Conservation (phyloP, 2,797 vertebrate species). For the Spondyliosoma cantharus region DNA sequence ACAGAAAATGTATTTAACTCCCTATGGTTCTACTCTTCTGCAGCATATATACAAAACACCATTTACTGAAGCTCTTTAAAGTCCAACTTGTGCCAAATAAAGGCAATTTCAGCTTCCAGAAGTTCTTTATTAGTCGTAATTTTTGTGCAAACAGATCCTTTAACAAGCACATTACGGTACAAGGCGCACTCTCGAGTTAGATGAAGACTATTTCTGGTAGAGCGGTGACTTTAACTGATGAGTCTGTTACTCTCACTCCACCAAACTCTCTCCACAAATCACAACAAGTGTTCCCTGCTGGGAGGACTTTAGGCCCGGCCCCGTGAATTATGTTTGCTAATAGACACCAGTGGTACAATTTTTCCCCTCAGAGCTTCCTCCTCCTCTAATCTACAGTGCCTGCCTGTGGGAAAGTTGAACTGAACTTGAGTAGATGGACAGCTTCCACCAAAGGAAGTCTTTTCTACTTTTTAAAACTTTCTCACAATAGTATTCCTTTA, state of each 20-base stretch:
- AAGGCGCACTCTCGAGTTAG: neutral
- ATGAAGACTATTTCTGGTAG: constrained; percentile 8
- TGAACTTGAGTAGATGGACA: constrained; percentile 14
- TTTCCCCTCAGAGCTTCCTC: constrained; percentile 30
- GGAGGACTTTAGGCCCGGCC: constrained; percentile 21
- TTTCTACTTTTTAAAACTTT: constrained; percentile 27
- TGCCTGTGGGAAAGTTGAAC: constrained; percentile 28
- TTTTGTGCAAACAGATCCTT: neutral
- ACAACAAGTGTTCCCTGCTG: constrained; percentile 47
- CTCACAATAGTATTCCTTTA: constrained; percentile 14
- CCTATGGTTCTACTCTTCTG: neutral
- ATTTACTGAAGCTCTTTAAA: neutral
- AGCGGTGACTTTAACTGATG: constrained; percentile 18
- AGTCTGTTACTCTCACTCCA: constrained; percentile 16
- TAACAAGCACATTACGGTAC: neutral
- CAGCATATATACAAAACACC: neutral
- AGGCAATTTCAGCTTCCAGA: neutral
- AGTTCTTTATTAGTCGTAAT: no score
- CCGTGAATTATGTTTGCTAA: constrained; percentile 49
- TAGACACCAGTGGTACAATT: constrained; percentile 39
- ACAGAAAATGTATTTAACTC: neutral
- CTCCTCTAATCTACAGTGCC: constrained; percentile 28
- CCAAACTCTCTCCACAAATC: constrained; percentile 37
- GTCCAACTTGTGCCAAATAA: neutral
- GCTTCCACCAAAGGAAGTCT: constrained; percentile 20